Percentiles rank a stretch among this genome's conserved stretches.
Conservation (phyloP, 2,113 vertebrate genomes). For the Mastomys coucha region DNA sequence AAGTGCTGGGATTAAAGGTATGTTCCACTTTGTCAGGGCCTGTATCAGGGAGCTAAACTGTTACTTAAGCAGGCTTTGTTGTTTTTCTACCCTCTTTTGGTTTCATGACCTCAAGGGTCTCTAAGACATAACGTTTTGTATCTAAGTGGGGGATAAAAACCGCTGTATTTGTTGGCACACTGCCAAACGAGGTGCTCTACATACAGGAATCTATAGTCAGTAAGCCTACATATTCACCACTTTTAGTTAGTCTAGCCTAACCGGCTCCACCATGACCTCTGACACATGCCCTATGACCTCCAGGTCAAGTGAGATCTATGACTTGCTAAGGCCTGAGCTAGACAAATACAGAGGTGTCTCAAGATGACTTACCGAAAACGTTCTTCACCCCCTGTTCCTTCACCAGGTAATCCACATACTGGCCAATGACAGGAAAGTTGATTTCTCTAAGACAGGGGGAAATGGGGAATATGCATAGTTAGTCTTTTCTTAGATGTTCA, state of each 20-base stretch:
- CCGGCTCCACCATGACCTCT: neutral
- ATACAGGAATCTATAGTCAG: neutral
- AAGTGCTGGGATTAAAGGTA: neutral
- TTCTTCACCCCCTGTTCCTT: slow-evolving; percentile 91
- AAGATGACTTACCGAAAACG: slow-evolving; percentile 93
- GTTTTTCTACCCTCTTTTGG: neutral
- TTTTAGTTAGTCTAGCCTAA: neutral
- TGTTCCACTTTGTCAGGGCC: neutral
- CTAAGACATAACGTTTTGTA: neutral
- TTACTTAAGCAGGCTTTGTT: neutral
- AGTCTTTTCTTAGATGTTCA: neutral
- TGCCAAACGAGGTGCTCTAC: neutral
- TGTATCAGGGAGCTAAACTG: neutral
- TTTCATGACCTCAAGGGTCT: neutral
- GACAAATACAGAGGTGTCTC: neutral
- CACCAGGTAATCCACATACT: slow-evolving; percentile 94
- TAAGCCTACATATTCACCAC: neutral
- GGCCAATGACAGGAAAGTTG: slow-evolving; percentile 90
- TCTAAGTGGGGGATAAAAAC: neutral
- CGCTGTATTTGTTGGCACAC: neutral
- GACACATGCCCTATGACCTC: neutral
- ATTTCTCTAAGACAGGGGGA: slow-evolving; percentile 89
- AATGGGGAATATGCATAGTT: neutral
- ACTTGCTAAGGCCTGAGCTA: neutral
- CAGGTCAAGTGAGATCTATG: neutral